phyloP scores from a whole-genome alignment of 2,113 vertebrate species.

The Benitochromis conjunctus region DNA sequence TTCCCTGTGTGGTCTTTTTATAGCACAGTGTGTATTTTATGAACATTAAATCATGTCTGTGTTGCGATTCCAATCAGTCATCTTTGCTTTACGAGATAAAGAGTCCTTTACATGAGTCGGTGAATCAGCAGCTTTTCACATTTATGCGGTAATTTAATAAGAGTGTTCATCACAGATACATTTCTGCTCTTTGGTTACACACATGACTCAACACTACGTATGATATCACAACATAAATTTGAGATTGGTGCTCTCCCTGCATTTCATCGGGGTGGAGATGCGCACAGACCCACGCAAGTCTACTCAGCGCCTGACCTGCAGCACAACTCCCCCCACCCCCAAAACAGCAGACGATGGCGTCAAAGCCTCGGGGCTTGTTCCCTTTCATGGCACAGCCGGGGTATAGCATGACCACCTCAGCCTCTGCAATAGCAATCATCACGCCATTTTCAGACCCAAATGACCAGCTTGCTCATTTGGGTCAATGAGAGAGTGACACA shows the following conservation, averaged over 20 bases:
- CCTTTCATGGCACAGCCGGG: neutral
- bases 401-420: slow-evolving; percentile 50
- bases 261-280: neutral
- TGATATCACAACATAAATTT: neutral
- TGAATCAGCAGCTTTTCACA: neutral
- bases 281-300: neutral
- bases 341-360: slow-evolving; percentile 11
- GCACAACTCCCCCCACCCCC: neutral
- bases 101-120: neutral
- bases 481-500: neutral
- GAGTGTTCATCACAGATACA: neutral
- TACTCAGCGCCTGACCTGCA: neutral
- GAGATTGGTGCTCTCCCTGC: neutral
- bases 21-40: neutral
- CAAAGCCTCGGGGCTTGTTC: neutral
- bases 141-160: neutral
- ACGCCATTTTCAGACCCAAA: slow-evolving; percentile 41
- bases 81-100: neutral
- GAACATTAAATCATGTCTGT: neutral
- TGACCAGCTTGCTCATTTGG: slow-evolving; percentile 14
- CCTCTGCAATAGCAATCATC: slow-evolving; percentile 12
- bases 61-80: neutral
- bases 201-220: neutral
- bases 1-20: neutral
- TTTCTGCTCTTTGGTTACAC: neutral